phyloP scores from a whole-genome alignment of 2,797 vertebrate genomes.

The Eutrigla gurnardus region DNA sequence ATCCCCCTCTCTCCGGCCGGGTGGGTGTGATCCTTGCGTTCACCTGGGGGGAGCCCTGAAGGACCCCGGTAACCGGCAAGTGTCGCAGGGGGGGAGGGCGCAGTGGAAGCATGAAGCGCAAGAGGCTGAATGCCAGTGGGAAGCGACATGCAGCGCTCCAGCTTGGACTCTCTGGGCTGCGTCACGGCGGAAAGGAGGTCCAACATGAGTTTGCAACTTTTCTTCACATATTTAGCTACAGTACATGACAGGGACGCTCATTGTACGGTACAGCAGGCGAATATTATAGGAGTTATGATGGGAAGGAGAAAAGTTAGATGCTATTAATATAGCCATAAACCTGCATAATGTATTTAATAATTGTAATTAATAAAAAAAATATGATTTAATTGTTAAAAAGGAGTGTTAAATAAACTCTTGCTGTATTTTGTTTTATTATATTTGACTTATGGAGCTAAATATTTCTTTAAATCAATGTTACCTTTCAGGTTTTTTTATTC shows the following conservation, averaged over 20 bases:
- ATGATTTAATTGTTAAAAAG: too few relatives aligned
- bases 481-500: not conserved
- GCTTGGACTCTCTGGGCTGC: conserved; percentile 33
- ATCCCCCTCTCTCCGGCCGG: conserved; percentile 53
- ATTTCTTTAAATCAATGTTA: not conserved
- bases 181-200: conserved; percentile 71
- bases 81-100: conserved; percentile 29
- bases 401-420: too few relatives aligned
- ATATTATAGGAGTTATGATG: not conserved
- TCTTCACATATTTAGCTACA: not conserved
- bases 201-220: conserved; percentile 16
- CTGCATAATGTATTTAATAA: too few relatives aligned
- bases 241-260: too few relatives aligned
- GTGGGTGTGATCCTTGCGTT: conserved; percentile 38
- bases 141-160: conserved; percentile 27
- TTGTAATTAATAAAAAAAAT: too few relatives aligned
- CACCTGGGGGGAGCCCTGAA: conserved; percentile 45
- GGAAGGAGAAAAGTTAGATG: not conserved
- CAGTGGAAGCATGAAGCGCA: conserved; percentile 51
- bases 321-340: not conserved
- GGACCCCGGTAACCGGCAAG: conserved; percentile 53
- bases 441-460: too few relatives aligned
- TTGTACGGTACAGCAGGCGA: not conserved
- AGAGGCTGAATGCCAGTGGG: conserved; percentile 44
- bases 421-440: too few relatives aligned